Base-by-base conservation (phyloP, 1,140 invertebrate species). In the Leptinotarsa undecemlineata region DNA sequence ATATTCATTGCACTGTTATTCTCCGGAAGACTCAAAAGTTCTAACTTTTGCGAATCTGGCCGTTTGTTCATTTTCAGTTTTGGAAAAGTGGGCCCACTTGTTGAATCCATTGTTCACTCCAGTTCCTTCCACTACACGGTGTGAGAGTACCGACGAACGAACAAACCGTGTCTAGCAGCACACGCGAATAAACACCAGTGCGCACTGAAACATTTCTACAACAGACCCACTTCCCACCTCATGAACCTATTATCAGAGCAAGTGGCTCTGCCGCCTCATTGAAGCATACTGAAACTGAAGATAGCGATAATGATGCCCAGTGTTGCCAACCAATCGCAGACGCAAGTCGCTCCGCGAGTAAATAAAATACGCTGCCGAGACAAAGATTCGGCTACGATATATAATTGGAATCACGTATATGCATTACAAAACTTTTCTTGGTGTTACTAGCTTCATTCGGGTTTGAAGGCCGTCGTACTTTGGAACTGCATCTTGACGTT, bases 21-120 rank as follows among this genome's bases (percentile, higher is more conserved):
- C 62, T 76, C 72, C 11, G 77, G 72, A 19, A 77, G 68, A 19
- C 70, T 71, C n/a, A 79, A 69, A 48, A 80, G 63, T 68, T 80
- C 79, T 23, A 80, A n/a, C 69, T 71, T 68, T 48, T 74, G 68
- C 20, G 79, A 80, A 42, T 78, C 76, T 3, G 79, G 79, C 47
- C 79, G 66, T 68, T 76, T 79, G n/a, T 47, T 64, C 47, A 70
- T 70, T 63, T 72, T 72, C 57, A 64, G 70, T 68, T 61, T 76
- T 20, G 60, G 63, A 57, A 57, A 19, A 57, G 15, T 57, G 51
- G 15, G 17, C 4, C 15, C n/a, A 57, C 15, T 57, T 19, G 51
- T 57, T 19, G 51, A 19, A 17, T 57, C 51, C 51, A 57, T 57
- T 19, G 51, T 57, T 57, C n/a, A 57, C 33, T n/a, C 15, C 6